phyloP scores from a whole-genome alignment of 2,113 vertebrate genomes.

The Neogale vison region DNA sequence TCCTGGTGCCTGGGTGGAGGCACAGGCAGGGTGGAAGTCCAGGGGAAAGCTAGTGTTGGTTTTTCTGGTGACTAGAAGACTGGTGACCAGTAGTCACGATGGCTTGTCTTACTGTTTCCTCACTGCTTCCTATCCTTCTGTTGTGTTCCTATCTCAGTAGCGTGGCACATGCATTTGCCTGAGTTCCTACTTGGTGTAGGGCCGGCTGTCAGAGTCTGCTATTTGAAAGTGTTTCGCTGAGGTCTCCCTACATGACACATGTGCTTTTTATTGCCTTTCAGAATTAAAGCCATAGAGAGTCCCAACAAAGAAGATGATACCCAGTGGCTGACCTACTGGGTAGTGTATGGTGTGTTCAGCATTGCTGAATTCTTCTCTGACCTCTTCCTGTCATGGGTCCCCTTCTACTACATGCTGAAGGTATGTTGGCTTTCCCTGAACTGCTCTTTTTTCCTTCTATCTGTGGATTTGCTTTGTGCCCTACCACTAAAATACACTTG shows the following conservation, averaged over 20 bases:
- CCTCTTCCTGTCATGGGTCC: conserved; percentile 98
- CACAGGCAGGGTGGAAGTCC: background rate
- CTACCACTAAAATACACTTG: background rate
- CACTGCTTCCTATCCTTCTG: background rate
- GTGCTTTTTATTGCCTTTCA: conserved; percentile 79
- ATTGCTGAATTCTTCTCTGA: conserved; percentile 97
- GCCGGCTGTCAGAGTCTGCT: background rate
- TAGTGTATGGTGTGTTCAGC: conserved; percentile 97
- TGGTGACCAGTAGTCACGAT: background rate
- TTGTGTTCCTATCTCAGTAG: background rate
- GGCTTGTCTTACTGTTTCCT: background rate
- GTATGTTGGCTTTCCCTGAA: conserved; percentile 81
- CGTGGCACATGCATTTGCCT: background rate
- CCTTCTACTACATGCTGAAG: conserved; percentile 98
- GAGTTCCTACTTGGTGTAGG: background rate
- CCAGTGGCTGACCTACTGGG: conserved; percentile 99
- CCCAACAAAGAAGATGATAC: conserved; percentile 98
- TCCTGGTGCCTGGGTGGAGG: background rate
- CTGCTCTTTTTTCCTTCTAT: background rate
- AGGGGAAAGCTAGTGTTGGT: background rate
- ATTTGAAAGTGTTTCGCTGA: background rate
- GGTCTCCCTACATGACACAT: background rate
- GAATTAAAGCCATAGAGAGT: conserved; percentile 99
- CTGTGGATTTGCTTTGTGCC: background rate
- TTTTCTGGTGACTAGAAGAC: background rate